Percentiles rank a stretch among this genome's conserved stretches.
Conservation (phyloP, 2,888 invertebrate species). For the Mycalesis mineus region DNA sequence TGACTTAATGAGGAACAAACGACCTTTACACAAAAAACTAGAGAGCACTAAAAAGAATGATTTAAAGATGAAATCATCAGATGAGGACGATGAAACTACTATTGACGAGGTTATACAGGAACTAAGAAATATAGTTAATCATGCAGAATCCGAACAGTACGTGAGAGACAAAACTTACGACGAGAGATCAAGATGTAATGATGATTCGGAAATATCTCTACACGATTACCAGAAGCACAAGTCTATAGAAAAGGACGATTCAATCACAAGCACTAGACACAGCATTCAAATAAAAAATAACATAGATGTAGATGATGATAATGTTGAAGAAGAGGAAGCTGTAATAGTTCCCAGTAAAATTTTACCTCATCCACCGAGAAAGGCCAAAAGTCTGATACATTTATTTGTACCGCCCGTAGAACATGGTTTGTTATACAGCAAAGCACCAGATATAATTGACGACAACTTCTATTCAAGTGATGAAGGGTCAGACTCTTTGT, state of each 20-base stretch:
- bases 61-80: slow-evolving; percentile 61
- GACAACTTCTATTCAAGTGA: slow-evolving; percentile 80
- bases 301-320: slow-evolving; percentile 64
- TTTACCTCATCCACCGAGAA: slow-evolving; percentile 88
- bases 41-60: slow-evolving; percentile 51
- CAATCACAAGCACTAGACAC: slow-evolving; percentile 74
- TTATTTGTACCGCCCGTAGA: slow-evolving; percentile 81
- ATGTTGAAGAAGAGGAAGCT: slow-evolving; percentile 75
- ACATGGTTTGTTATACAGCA: slow-evolving; percentile 74
- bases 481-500: slow-evolving; percentile 83
- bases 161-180: slow-evolving; percentile 62
- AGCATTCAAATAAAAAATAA: slow-evolving; percentile 70
- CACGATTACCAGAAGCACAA: slow-evolving; percentile 54
- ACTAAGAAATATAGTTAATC: slow-evolving; percentile 89
- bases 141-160: slow-evolving; percentile 85
- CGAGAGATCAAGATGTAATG: slow-evolving; percentile 58
- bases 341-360: slow-evolving; percentile 88
- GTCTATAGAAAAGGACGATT: slow-evolving; percentile 70
- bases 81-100: slow-evolving; percentile 87
- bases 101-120: slow-evolving; percentile 93
- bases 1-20: slow-evolving; percentile 67
- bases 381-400: slow-evolving; percentile 84
- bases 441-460: slow-evolving; percentile 75
- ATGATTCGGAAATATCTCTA: slow-evolving; percentile 62
- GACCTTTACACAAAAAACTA: slow-evolving; percentile 60